Evolutionary conservation across 2,113 vertebrate genomes (phyloP).

Genomic region (Brienomyrus brachyistius): DNA sequence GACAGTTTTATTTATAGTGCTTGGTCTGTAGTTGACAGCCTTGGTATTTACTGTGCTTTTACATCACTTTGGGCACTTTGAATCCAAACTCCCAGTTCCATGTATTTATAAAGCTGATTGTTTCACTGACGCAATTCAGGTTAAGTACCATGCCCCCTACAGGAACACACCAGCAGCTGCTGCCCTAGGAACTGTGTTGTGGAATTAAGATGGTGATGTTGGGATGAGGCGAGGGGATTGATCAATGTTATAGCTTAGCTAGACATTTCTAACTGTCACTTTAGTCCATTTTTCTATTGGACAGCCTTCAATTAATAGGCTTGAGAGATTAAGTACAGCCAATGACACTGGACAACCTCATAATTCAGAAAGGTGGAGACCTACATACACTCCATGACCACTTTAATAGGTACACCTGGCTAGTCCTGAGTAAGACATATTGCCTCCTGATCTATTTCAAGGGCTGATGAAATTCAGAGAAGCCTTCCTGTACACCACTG

Average conservation of each 20-base stretch:
- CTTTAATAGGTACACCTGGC: neutral
- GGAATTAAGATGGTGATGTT: neutral
- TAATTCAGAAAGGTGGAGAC: neutral
- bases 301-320: neutral
- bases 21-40: neutral
- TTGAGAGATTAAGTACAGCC: neutral
- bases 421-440: neutral
- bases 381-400: neutral
- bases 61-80: neutral
- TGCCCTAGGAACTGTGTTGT: neutral
- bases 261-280: neutral
- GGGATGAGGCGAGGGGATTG: neutral
- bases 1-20: neutral
- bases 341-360: neutral
- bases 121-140: neutral
- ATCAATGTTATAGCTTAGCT: neutral
- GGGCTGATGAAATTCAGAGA: neutral
- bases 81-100: neutral
- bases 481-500: neutral
- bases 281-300: neutral
- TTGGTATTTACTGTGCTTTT: neutral
- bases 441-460: neutral
- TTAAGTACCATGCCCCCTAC: neutral
- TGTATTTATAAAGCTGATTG: neutral
- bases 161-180: neutral